Evolutionary conservation across 2,113 vertebrate genomes (phyloP), one percentile per base, ranked within the genome.

Genomic region (Noturus placidus): DNA sequence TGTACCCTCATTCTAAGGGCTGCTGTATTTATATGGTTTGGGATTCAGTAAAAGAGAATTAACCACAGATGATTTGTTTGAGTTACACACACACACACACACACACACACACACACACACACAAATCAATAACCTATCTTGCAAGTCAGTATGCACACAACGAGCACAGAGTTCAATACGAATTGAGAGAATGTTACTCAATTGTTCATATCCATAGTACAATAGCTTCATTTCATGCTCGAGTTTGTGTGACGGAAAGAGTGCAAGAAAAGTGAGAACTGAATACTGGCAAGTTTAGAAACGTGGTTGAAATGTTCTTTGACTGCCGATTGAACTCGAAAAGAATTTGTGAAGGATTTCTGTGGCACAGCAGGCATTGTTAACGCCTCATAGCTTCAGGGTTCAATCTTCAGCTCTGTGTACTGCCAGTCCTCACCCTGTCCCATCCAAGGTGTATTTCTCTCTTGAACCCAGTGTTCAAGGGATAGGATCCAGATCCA

Each of bases 251-350:
- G 11, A 77, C 1, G 20, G 33, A 35, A 19, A 35, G 30, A 33
- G 30, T 22, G 46, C 46, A 35, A 69, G 65, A 69, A 67, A 30
- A 30, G 27, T 30, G 46, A 33, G 22, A 82, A 20, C 57, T 70
- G n/a, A 85, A 52, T 74, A 11, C 83, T 84, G 67, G 54, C 25
- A 67, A 70, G n/a, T 25, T 70, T 11, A 33, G 27, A 13, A 1
- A 52, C 10, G 42, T 42, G 38, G 13, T 5, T 52, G 65, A 35
- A 9, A 70, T 19, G 15, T 67, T 30, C 61, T 50, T 67, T 19
- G 63, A 83, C 5, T 30, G 61, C 82, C 52, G 82, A 83, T 52
- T 7, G 63, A 83, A 69, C 67, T 46, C 20, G 59, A 38, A 83
- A 63, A 65, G 81, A 65, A 27, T 78, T 30, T 15, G 74, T n/a